Evolutionary conservation across 2,797 vertebrate genomes (phyloP).

Genomic region (Sphenodon punctatus): DNA sequence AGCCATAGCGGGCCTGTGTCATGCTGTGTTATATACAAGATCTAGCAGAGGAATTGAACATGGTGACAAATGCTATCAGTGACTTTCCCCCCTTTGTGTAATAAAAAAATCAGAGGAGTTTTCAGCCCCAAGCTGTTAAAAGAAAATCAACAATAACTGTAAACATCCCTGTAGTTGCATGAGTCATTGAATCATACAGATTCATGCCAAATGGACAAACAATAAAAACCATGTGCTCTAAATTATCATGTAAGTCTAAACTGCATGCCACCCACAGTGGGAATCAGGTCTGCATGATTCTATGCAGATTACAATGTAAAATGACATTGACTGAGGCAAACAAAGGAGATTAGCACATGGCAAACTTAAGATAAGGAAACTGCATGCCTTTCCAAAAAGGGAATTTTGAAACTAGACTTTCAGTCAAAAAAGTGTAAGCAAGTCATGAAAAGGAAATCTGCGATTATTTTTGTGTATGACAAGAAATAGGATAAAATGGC

Average conservation of each 20-base stretch:
- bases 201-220: constrained; percentile 26
- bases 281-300: constrained; percentile 25
- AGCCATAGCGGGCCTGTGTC: too few species aligned
- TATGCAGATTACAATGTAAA: constrained; percentile 15
- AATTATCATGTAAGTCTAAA: constrained; percentile 44
- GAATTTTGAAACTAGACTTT: constrained; percentile 9
- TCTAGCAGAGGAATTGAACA: constrained; percentile 39
- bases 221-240: constrained; percentile 52
- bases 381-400: background rate
- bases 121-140: constrained; percentile 35
- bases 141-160: constrained; percentile 63
- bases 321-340: background rate
- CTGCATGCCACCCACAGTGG: background rate
- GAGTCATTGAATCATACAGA: constrained; percentile 44
- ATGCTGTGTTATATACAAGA: background rate
- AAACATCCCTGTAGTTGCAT: constrained; percentile 16
- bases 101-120: constrained; percentile 57
- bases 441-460: background rate
- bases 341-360: constrained; percentile 29
- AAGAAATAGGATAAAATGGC: constrained; percentile 21
- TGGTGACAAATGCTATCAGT: constrained; percentile 57
- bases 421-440: background rate
- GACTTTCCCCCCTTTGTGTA: constrained; percentile 33
- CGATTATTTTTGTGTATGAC: constrained; percentile 36
- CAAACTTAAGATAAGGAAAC: constrained; percentile 60